phyloP scores from a whole-genome alignment of 2,888 invertebrate genomes.

The Argyra leucocephala region DNA sequence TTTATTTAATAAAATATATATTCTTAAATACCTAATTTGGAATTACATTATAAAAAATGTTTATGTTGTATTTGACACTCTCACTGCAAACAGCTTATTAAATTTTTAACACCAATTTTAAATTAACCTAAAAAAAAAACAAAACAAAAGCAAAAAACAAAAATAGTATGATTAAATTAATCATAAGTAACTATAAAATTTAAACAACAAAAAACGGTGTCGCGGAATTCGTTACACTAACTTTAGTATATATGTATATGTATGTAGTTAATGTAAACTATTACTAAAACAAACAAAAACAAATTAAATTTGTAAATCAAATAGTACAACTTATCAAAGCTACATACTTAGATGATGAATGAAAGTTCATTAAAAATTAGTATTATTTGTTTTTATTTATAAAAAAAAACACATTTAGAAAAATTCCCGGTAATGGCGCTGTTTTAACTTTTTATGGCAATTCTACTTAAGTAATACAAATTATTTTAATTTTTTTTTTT shows the following conservation, averaged over 20 bases:
- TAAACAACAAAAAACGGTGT: background rate
- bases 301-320: too few species aligned
- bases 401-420: background rate
- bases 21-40: too few species aligned
- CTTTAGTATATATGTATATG: background rate
- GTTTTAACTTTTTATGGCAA: background rate
- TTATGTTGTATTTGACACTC: too few species aligned
- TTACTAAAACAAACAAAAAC: too few species aligned
- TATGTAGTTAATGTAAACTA: too few species aligned
- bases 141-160: background rate
- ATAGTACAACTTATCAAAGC: too few species aligned
- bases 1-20: too few species aligned
- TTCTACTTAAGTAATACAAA: too few species aligned
- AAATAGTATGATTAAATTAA: background rate
- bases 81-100: background rate
- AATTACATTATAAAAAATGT: too few species aligned
- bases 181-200: background rate
- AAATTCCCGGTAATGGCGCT: background rate
- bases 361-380: background rate
- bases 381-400: background rate
- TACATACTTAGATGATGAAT: background rate
- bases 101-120: slow-evolving; percentile 1
- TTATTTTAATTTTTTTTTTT: background rate
- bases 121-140: background rate
- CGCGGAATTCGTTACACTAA: background rate